Evolutionary conservation across 2,797 vertebrate genomes (phyloP), one percentile per base, ranked within the genome.

Genomic region (Pipistrellus nathusii): DNA sequence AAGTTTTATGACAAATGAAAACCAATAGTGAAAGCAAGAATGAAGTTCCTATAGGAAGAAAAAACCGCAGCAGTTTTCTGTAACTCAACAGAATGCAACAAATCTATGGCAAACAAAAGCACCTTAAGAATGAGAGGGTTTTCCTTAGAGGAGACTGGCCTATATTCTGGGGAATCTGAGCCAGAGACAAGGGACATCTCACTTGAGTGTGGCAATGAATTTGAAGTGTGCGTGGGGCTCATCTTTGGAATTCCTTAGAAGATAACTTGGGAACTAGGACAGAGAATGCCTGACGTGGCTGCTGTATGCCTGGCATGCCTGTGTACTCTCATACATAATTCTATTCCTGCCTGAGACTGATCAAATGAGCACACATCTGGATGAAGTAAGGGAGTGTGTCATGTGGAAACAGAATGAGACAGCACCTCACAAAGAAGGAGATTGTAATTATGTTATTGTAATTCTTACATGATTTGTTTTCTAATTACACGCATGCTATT

Each of bases 11-110:
- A 85, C 59, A 87, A 68, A 78, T 76, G 46, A 82, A 9, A 82
- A 68, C 46, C 68, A 85, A 85, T 66, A 2, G 11, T 78, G 85
- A 95, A 90, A 94, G 35, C 32, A 94, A 91, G 62, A 91, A 77
- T 84, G 72, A 91, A 77, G 55, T 91, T 87, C 62, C 53, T 35
- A 21, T 3, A 85, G 51, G 18, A 75, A 69, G 27, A 38, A 55
- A 55, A 84, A 32, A 76, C 38, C 44, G 1, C 11, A 55, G 38
- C 4, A 77, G 27, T 90, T 83, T 57, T 85, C 32, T 93, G 5
- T 81, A 88, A 64, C 27, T 73, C 2, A 30, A 93, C 20, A 90
- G 30, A 85, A 90, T 25, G 57, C 66, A 66, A 78, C 23, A 90
- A 32, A 73, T 83, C 32, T 44, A 53, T 1, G 27, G 73, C 27